Conservation (phyloP, 2,797 vertebrate genomes). For the Psittacula echo region DNA sequence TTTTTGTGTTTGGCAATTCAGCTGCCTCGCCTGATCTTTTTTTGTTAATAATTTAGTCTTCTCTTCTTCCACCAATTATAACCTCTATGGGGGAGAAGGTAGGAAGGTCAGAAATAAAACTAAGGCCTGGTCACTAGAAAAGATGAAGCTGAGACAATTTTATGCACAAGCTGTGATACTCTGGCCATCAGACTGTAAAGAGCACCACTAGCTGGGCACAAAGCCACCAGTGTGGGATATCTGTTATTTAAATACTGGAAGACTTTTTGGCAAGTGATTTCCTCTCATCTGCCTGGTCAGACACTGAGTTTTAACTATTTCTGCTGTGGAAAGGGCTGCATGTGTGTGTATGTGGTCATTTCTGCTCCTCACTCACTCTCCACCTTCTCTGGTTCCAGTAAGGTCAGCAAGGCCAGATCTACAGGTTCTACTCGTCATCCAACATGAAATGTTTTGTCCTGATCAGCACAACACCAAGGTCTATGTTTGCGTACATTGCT, state of each 20-base stretch:
- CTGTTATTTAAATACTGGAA: neutral
- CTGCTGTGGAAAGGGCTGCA: accelerated
- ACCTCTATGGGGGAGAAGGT: neutral
- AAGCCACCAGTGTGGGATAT: accelerated
- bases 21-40: neutral
- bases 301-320: neutral
- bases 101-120: neutral
- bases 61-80: neutral
- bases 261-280: neutral
- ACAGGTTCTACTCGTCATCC: neutral
- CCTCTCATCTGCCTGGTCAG: neutral
- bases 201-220: neutral
- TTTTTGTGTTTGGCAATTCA: neutral
- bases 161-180: neutral
- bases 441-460: neutral
- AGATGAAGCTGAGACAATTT: neutral
- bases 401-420: neutral
- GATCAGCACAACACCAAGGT: neutral
- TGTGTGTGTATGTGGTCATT: neutral
- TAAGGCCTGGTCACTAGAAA: neutral
- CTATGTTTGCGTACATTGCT: neutral
- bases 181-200: neutral
- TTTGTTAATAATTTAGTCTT: neutral
- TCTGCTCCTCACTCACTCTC: neutral
- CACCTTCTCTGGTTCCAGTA: neutral